A percentile compares a stretch with the other conserved stretches of the same genome.
These are phyloP conservation scores for Heliconius eleuchia DNA, from an alignment of 1,140 invertebrate species.

Conservation along the genomic window DNA sequence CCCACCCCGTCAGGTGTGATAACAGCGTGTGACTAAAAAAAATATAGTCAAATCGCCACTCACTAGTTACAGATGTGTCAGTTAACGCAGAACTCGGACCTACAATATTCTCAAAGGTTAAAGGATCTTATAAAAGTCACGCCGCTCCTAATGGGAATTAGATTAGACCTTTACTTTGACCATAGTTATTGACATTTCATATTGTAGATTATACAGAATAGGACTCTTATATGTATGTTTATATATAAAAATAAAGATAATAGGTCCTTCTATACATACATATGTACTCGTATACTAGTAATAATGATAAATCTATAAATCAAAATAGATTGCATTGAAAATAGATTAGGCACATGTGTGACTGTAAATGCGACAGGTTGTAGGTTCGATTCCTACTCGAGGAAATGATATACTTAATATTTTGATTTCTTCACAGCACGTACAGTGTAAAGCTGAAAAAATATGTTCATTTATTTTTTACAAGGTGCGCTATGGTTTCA, in stretches of 20 bases:
- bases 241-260: too few species aligned
- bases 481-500: neutral
- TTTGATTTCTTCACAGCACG: too few species aligned
- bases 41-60: neutral
- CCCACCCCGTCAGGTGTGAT: rapidly evolving
- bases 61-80: neutral
- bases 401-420: too few species aligned
- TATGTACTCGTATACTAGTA: neutral
- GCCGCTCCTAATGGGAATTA: conserved; percentile 44
- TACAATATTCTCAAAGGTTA: conserved; percentile 44
- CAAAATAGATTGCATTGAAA: neutral
- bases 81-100: conserved; percentile 16
- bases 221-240: neutral
- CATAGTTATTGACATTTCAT: conserved; percentile 34
- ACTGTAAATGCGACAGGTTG: too few species aligned
- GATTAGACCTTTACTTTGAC: conserved; percentile 40
- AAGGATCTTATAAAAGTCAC: conserved; percentile 39
- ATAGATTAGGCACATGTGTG: too few species aligned
- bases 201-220: conserved; percentile 21
- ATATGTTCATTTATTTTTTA: neutral
- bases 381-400: too few species aligned
- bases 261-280: neutral
- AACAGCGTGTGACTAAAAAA: too few species aligned
- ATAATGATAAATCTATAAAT: neutral
- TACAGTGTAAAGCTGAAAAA: too few species aligned